A percentile compares a stretch with the other conserved stretches of the same genome.
Conservation (phyloP, 2,113 vertebrate genomes). For the Tympanuchus pallidicinctus region DNA sequence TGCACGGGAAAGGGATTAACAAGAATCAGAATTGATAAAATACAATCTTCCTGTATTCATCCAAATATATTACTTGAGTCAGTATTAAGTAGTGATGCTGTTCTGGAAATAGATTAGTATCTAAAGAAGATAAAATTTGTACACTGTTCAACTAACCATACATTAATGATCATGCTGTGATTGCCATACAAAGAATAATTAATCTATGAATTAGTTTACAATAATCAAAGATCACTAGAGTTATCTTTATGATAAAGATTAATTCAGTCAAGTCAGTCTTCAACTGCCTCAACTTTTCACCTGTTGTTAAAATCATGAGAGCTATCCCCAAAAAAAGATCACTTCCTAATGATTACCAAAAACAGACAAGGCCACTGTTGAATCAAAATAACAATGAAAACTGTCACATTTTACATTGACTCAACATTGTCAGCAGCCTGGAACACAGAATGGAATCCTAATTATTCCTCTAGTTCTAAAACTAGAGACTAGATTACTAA, state of each 20-base stretch:
- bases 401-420: background rate
- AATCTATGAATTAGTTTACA: background rate
- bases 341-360: background rate
- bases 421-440: no score
- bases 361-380: background rate
- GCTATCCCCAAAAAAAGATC: background rate
- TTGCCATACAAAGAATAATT: background rate
- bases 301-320: background rate
- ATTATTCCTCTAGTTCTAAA: background rate
- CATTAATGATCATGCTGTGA: background rate
- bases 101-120: background rate
- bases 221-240: background rate
- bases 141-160: background rate
- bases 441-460: background rate
- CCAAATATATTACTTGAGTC: background rate
- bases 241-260: background rate
- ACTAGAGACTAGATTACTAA: background rate
- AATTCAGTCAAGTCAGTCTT: background rate
- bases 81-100: background rate
- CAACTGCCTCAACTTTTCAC: background rate
- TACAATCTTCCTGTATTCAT: background rate
- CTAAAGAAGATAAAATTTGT: background rate
- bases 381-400: background rate
- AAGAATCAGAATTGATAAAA: constrained; percentile 48
- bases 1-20: constrained; percentile 67